Evolutionary conservation across 30 jellyfish, hydroid and myxozoan species (phyloP).

Genomic region (Cassiopea andromeda): DNA sequence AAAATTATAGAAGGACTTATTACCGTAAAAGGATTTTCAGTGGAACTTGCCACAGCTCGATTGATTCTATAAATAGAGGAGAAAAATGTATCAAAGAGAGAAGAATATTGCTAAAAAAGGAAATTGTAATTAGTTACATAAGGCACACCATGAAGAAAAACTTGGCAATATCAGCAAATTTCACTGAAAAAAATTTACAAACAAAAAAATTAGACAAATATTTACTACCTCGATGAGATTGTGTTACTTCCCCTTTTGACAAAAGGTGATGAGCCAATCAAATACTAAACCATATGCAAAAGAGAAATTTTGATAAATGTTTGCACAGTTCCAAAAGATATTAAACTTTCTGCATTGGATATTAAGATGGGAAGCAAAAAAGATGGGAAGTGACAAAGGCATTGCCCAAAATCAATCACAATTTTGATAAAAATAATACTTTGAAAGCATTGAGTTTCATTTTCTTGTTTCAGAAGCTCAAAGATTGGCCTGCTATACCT

Average conservation of each 20-base stretch:
- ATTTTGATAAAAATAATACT: not conserved
- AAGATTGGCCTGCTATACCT: not conserved
- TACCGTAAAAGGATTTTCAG: constrained; percentile 74
- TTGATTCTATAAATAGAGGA: constrained; percentile 45
- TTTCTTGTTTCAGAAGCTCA: not conserved
- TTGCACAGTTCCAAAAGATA: not conserved
- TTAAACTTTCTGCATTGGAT: not conserved
- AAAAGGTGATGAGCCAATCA: constrained; percentile 66
- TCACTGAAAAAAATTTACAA: not conserved
- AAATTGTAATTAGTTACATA: not conserved
- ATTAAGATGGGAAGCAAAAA: not conserved
- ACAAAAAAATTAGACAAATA: not conserved
- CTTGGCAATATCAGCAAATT: not conserved
- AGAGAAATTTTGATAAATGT: too few species aligned
- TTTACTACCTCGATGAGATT: constrained; percentile 76
- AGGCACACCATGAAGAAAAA: not conserved
- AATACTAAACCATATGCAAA: too few species aligned
- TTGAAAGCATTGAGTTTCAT: not conserved
- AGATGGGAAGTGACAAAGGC: not conserved
- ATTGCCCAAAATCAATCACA: not conserved
- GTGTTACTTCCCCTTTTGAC: constrained; percentile 80
- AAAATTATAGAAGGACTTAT: not conserved
- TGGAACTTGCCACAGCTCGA: constrained; percentile 64
- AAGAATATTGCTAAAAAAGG: too few species aligned
- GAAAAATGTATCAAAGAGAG: not conserved